These are phyloP conservation scores for Cottus gobio DNA, from an alignment of 2,113 vertebrate species.

Conservation along the genomic window DNA sequence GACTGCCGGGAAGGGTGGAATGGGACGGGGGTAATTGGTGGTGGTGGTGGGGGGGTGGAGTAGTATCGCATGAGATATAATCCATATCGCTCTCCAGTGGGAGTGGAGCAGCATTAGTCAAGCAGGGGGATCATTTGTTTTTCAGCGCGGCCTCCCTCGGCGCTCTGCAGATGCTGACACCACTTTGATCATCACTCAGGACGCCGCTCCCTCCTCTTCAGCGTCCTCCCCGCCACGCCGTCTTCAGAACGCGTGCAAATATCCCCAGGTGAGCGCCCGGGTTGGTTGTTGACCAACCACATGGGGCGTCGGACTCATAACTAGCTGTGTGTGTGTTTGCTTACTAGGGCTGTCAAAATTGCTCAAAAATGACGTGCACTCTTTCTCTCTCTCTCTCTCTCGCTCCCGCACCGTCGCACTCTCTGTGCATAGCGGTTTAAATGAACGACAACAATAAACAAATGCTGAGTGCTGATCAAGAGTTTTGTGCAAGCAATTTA, in stretches of 20 bases:
- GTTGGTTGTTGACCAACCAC: conserved; percentile 46
- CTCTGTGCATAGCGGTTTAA: no score
- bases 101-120: conserved; percentile 63
- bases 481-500: no score
- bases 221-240: conserved; percentile 32
- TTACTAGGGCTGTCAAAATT: no score
- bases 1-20: conserved; percentile 60
- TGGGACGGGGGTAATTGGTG: conserved; percentile 54
- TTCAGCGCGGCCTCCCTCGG: conserved; percentile 56
- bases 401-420: no score
- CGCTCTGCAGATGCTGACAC: conserved; percentile 42
- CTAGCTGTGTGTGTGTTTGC: conserved; percentile 34
- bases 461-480: no score
- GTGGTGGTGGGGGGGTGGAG: conserved; percentile 1
- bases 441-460: no score
- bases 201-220: conserved; percentile 30
- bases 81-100: conserved; percentile 59
- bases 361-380: no score
- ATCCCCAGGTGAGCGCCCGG: conserved; percentile 11
- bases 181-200: conserved; percentile 61
- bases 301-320: conserved; percentile 11
- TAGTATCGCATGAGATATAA: conserved; percentile 45
- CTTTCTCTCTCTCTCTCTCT: no score
- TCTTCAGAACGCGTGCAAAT: conserved; percentile 41
- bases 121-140: conserved; percentile 61